Base-by-base conservation (phyloP, 2,113 vertebrate genomes). In the Phoenicopterus ruber region DNA sequence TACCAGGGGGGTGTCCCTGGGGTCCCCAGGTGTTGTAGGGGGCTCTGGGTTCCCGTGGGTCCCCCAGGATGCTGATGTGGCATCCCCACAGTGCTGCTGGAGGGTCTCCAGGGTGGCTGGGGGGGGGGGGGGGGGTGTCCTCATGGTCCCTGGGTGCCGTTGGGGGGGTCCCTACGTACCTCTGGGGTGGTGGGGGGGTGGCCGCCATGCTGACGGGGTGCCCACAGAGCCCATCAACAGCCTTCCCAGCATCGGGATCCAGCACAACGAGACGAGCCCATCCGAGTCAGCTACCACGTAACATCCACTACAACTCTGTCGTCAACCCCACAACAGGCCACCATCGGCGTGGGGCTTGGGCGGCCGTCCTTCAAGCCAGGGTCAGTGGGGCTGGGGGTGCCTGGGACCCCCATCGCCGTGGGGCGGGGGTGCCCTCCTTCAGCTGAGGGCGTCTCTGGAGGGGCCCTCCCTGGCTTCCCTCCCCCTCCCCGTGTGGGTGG, bases 301-400 rank as follows among this genome's bases (percentile, higher is more conserved):
- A 99, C 98, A 99, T 99, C 97, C 99, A 99, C 98, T 99, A 99
- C 98, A 99, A 99, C 98, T 99, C 99, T 1, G 99, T 99, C 78
- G 99, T 99, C 88, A 99, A 99, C 98, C 99, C 99, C 89, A 99
- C 99, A 98, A 98, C 10, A 99, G 97, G 99, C 99, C 89, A 99
- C 99, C 11, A 99, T 99, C 72, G 99, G 99, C 18, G 99, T 99
- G 20, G 99, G 99, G 25, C 98, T 99, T 57, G 99, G 99, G 38
- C 98, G 99, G 76, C 99, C 99, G 10, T 99, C 99, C 95, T 99
- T 99, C 98, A 99, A 99, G 97, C 99, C 99, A 3, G 99, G 42
- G 42, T 42, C 42, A 42, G 42, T 42, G 42, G 42, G 42, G 42
- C 42, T 9, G 14, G 16, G 26, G 44, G 34, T 10, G 58, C 17